Evolutionary conservation across 2,113 vertebrate species (phyloP).

Genomic region (Vireo altiloquus): DNA sequence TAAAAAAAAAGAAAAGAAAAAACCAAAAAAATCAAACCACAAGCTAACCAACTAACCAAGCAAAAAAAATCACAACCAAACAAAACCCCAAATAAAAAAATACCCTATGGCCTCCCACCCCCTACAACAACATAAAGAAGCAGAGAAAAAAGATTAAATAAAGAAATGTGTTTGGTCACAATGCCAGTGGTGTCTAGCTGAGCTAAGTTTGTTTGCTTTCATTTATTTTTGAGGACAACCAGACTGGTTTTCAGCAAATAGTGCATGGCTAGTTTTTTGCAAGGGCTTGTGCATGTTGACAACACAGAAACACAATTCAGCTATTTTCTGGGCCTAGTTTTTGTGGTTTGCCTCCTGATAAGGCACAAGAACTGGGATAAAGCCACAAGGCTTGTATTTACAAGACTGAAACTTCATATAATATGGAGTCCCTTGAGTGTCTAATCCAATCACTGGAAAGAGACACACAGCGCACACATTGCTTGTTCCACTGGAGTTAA

Average conservation of each 20-base stretch:
- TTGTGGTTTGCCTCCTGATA: not conserved
- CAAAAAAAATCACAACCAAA: not conserved
- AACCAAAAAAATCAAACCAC: not conserved
- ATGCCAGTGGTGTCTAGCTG: not conserved
- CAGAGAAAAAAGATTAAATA: not conserved
- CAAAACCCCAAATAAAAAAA: too few species aligned
- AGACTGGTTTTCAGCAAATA: not conserved
- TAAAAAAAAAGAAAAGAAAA: not conserved
- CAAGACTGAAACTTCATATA: not conserved
- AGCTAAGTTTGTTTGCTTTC: not conserved
- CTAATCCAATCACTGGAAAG: not conserved
- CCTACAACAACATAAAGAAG: not conserved
- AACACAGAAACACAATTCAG: not conserved
- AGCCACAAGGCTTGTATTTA: not conserved
- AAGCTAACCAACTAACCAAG: not conserved
- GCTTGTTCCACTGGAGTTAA: not conserved
- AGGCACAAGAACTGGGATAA: not conserved
- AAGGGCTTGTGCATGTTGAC: not conserved
- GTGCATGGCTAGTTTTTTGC: not conserved
- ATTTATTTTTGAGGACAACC: not conserved
- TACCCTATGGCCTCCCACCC: rapidly evolving
- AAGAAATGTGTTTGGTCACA: not conserved
- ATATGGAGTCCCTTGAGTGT: not conserved
- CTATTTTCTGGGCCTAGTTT: not conserved
- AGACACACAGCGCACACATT: rapidly evolving